Base-by-base conservation (phyloP, 1,140 invertebrate species). In the Bemisia tabaci region DNA sequence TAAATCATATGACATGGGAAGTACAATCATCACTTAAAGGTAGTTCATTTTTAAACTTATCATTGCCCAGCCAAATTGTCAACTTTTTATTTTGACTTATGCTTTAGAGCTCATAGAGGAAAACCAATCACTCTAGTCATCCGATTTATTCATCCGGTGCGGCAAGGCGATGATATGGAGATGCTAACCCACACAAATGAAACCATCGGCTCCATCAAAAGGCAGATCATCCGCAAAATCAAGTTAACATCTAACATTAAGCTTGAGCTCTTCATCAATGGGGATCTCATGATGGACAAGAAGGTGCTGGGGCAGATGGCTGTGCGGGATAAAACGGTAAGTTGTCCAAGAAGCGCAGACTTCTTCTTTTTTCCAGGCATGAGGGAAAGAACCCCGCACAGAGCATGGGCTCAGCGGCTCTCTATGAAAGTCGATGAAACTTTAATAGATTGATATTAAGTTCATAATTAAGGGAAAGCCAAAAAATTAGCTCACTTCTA, bases 131-230 rank as follows among this genome's bases (percentile, higher is more conserved):
- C 85, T 59, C 80, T 97, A 26, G 85, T 91, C 67, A 86, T 97
- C 72, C 83, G 94, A 73, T 94, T 97, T 77, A 91, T 92, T 72
- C 93, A 88, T 78, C 91, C 92, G 71, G 91, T 89, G 70, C 82
- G 93, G 67, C 91, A 91, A 76, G 85, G 92, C 24, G 95, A 97
- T 70, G 95, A 97, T 75, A 83, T 96, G 71, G 94, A 97, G 76
- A 79, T 98, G 60, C 89, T 85, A 74, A 95, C 94, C 60, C 95
- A 98, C 78, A 90, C 87, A 62, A 97, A 97, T 76, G 95, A 98
- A 75, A 97, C 94, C 1, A 79, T 95, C 66, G 87, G 88, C 66
- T 87, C 89, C 60, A 79, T 95, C 65, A 81, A 91, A 67, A 79
- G 90, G 67, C 85, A 89, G 71, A 85, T 94, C 71, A 76, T 92